Evolutionary conservation across 2,113 vertebrate genomes (phyloP), one percentile per base, ranked within the genome.

Genomic region (Phalacrocorax brasilianus): DNA sequence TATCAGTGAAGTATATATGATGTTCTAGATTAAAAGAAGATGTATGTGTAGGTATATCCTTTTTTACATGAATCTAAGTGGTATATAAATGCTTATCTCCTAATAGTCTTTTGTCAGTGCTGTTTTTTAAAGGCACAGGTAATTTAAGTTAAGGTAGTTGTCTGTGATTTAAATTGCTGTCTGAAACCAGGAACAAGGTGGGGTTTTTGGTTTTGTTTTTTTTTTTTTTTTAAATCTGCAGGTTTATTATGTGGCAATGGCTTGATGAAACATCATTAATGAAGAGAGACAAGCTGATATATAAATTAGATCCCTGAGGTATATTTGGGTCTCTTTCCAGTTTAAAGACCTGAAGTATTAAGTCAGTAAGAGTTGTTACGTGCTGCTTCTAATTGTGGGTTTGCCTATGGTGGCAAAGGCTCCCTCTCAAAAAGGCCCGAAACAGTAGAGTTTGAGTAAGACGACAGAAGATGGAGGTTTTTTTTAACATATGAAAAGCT

Each of bases 1-100:
- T 42, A 12, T 55, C 1, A 0, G 20, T 5, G 1, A 85, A 38
- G 26, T 33, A 17, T 23, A 5, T 49, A 6, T 73, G 22, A 33
- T 42, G 7, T 74, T 84, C 50, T 91, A 44, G 40, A 49, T 77
- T 49, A 84, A 95, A 79, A n/a, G 50, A 18, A 70, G 22, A 9
- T 65, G 6, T 53, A 33, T 53, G 11, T 32, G 16, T 38, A 81
- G 23, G 21, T 49, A 11, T 40, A 40, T 55, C 14, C 12, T 44
- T 76, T 80, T 56, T 62, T 53, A n/a, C 33, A 45, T 38, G 61
- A 40, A 65, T 2, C 1, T 40, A 52, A 32, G 10, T 32, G 1
- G 15, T 35, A 12, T 65, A 58, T 56, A 74, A 85, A 45, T 58
- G 19, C 30, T 66, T 76, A 20, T 47, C 40, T 87, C 26, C n/a